Evolutionary conservation across 2,113 vertebrate species (phyloP).

Genomic region (Planiliza haematocheilus): DNA sequence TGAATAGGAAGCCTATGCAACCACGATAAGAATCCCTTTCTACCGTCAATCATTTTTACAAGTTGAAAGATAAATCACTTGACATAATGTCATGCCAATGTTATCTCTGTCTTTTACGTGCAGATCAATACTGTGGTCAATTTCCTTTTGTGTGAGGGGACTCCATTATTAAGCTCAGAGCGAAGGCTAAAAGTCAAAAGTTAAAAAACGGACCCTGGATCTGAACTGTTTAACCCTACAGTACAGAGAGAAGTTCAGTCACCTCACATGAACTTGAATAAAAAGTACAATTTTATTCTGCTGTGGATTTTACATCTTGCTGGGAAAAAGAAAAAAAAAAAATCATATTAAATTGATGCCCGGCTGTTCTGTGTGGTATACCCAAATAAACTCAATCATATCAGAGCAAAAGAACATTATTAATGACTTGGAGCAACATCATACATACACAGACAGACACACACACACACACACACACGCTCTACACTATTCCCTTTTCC

Average conservation of each 20-base stretch:
- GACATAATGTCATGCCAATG: conserved; percentile 46
- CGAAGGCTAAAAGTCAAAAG: conserved; percentile 27
- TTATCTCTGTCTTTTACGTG: conserved; percentile 47
- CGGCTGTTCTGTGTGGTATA: conserved; percentile 40
- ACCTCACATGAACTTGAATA: conserved; percentile 19
- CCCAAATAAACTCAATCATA: conserved; percentile 54
- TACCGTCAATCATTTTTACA: conserved; percentile 60
- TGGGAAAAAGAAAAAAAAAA: conserved; percentile 37
- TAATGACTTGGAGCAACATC: conserved; percentile 62
- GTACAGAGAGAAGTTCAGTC: conserved; percentile 10
- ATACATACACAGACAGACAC: conserved; percentile 31
- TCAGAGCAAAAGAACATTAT: conserved; percentile 56
- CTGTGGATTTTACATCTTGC: conserved; percentile 16
- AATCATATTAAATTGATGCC: conserved; percentile 47
- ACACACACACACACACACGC: conserved; percentile 17
- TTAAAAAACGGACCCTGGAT: conserved; percentile 35
- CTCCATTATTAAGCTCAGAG: conserved; percentile 10
- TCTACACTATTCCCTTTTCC: conserved; percentile 26
- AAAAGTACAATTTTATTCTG: conserved; percentile 30
- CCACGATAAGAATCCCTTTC: conserved; percentile 47
- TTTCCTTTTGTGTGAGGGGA: conserved; percentile 39
- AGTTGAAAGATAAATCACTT: conserved; percentile 52
- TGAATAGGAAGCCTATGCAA: conserved; percentile 49
- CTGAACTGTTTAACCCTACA: conserved; percentile 21
- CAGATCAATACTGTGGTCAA: conserved; percentile 47